Base-by-base conservation (phyloP, 2,113 vertebrate species). In the Xenopus borealis region DNA sequence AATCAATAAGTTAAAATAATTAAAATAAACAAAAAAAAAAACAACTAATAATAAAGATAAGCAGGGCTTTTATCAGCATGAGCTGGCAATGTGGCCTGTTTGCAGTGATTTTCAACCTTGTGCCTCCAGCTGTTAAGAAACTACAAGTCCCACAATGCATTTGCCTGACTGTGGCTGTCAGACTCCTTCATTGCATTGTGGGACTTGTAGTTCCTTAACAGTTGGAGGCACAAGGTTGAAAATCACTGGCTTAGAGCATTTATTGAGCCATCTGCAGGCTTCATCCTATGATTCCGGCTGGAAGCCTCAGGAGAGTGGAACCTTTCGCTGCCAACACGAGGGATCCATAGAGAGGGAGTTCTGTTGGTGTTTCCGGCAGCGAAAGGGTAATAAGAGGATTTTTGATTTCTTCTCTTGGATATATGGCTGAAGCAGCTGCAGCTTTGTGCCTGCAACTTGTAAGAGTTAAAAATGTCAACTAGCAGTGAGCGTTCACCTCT, bases 381-480 rank as follows among this genome's bases (percentile, higher is more conserved):
- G 2, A 19, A 40, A 27, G 40, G 33, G 12, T 47, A 69, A 71
- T 62, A 17, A 46, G 62, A 62, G 27, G 85, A 87, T 89, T 88
- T 90, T 84, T 85, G 88, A 77, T 47, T 75, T 82, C 85, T 75
- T 86, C 82, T 85, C 85, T 88, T 89, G 73, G 88, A 89, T 89
- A 91, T 91, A 90, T 79, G 86, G 85, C 88, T 80, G 88, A 91
- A 88, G 90, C 87, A 86, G 86, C 86, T 91, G 88, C 89, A 86
- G 87, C 85, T 85, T 84, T 78, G 88, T 87, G 82, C 82, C 68
- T 87, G 89, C 86, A 85, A 83, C 85, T 82, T 76, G 63, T 83
- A 91, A 89, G 89, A 91, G 87, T 93, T 91, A 90, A 79, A 87
- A 90, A 89, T 63, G 88, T 87, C 89, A 91, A 89, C 91, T 92